Percentiles rank a stretch among this genome's conserved stretches.
These are phyloP conservation scores for Micropterix aruncella DNA, from an alignment of 2,888 invertebrate genomes.

Conservation along the genomic window DNA sequence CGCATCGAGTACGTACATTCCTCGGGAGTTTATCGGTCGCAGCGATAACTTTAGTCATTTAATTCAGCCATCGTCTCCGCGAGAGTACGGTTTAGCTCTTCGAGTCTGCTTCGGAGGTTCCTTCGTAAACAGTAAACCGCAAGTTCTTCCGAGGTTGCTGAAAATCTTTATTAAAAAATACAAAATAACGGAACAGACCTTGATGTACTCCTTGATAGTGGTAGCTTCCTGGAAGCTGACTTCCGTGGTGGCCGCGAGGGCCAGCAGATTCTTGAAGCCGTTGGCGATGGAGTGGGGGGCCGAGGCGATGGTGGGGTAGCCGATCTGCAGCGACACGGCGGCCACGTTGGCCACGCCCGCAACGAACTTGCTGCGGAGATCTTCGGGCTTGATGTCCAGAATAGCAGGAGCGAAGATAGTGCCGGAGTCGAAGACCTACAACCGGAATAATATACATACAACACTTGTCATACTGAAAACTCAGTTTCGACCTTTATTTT, in stretches of 20 bases:
- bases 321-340: constrained; percentile 80
- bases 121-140: too few relatives aligned
- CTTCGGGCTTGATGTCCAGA: constrained; percentile 95
- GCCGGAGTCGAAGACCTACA: constrained; percentile 88
- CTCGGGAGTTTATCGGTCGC: too few relatives aligned
- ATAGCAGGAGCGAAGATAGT: constrained; percentile 95
- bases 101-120: too few relatives aligned
- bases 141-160: background rate
- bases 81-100: too few relatives aligned
- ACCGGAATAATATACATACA: too few relatives aligned
- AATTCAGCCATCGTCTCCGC: too few relatives aligned
- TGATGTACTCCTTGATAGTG: constrained; percentile 84
- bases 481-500: too few relatives aligned
- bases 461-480: too few relatives aligned
- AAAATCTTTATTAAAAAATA: constrained; percentile 1
- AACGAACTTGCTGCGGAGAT: constrained; percentile 81
- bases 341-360: constrained; percentile 92
- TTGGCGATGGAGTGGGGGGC: constrained; percentile 96
- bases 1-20: too few relatives aligned
- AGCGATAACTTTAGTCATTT: too few relatives aligned
- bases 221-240: constrained; percentile 90
- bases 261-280: constrained; percentile 95
- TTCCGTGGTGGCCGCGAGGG: constrained; percentile 92
- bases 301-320: constrained; percentile 94
- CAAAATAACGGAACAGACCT: constrained; percentile 33